A percentile compares a stretch with the other conserved stretches of the same genome.
phyloP scores from a whole-genome alignment of 1,140 invertebrate species.

The Achatina immaculata region DNA sequence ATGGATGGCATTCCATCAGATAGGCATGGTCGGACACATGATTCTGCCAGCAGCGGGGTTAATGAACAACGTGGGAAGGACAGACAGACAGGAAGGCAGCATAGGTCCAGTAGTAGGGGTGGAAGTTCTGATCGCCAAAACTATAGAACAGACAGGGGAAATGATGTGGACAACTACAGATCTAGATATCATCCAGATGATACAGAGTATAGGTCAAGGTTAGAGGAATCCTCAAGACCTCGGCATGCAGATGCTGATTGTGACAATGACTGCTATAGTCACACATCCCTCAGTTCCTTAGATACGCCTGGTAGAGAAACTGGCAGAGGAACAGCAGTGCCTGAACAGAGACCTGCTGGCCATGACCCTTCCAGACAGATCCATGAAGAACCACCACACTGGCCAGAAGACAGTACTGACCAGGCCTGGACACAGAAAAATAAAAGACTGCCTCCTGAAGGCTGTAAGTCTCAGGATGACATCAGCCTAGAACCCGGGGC shows the following conservation, averaged over 20 bases:
- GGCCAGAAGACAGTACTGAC: slow-evolving; percentile 17
- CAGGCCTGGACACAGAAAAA: slow-evolving; percentile 8
- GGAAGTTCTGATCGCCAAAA: not conserved
- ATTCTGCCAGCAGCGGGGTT: not conserved
- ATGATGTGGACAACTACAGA: not conserved
- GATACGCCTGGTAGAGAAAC: not conserved
- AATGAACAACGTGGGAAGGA: not conserved
- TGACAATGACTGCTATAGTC: slow-evolving; percentile 30
- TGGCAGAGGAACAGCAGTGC: not conserved
- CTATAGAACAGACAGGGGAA: not conserved
- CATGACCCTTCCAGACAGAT: not conserved
- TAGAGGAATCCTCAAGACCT: not conserved
- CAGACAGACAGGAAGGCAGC: not conserved
- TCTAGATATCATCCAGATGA: slow-evolving; percentile 1
- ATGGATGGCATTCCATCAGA: slow-evolving; percentile 20
- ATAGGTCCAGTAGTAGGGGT: slow-evolving; percentile 17
- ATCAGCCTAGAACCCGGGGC: not conserved
- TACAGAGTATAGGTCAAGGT: not conserved
- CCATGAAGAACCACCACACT: slow-evolving; percentile 15
- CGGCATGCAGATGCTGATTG: slow-evolving; percentile 20
- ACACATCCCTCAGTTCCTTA: slow-evolving; percentile 23
- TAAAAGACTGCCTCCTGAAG: slow-evolving; percentile 20
- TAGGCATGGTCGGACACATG: not conserved
- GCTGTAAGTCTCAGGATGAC: slow-evolving; percentile 22
- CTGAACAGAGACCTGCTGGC: not conserved